Evolutionary conservation across 2,113 vertebrate species (phyloP).

Genomic region (Micronisus gabar): DNA sequence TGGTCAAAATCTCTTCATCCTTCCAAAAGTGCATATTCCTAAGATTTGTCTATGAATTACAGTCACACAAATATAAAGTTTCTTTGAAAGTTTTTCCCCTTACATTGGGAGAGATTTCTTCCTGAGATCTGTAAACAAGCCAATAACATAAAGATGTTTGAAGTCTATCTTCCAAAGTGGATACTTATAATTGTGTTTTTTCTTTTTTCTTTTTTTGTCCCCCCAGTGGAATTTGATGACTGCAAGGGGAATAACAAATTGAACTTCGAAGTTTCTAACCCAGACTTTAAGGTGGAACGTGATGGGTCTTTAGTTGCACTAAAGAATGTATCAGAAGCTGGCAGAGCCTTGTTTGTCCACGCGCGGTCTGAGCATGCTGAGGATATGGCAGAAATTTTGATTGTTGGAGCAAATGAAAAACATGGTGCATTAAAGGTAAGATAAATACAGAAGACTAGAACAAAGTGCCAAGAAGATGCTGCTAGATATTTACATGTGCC

Average conservation of each 20-base stretch:
- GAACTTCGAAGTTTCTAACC: conserved; percentile 87
- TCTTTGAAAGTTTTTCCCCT: neutral
- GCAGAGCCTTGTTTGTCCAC: conserved; percentile 80
- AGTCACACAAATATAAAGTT: neutral
- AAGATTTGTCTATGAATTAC: neutral
- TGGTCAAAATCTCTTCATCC: neutral
- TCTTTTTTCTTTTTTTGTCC: neutral
- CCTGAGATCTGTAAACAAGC: neutral
- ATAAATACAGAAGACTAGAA: neutral
- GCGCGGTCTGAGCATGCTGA: conserved; percentile 79
- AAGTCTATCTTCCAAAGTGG: neutral
- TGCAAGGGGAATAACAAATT: conserved; percentile 86
- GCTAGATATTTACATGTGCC: neutral
- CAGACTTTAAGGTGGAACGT: conserved; percentile 82
- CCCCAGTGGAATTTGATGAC: conserved; percentile 89
- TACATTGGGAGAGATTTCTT: neutral
- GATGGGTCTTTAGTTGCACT: conserved; percentile 78
- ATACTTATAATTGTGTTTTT: neutral
- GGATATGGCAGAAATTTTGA: conserved; percentile 85
- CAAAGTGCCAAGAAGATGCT: neutral
- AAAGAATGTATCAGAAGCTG: conserved; percentile 73
- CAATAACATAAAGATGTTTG: no score
- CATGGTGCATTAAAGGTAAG: conserved; percentile 80
- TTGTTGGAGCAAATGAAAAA: conserved; percentile 72
- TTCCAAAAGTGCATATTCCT: neutral